Evolutionary conservation across 2,888 invertebrate genomes (phyloP), one percentile per base, ranked within the genome.

Genomic region (Cheilosia vernalis): DNA sequence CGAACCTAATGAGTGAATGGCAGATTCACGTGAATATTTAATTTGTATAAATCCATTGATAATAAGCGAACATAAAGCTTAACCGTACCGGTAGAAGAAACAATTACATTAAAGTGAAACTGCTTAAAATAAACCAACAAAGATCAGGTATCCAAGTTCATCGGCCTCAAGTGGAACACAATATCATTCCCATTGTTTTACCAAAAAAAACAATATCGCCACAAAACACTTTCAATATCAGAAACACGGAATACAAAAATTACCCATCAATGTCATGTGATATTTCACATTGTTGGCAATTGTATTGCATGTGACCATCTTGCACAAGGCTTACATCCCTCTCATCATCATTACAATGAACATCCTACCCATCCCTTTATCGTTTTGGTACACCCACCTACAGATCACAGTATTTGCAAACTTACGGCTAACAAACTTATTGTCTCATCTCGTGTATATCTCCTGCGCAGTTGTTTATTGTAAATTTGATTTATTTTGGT

Each of bases 401-500:
- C 27, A 55, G 19, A 7, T 49, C 56, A 33, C 30, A 19, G 19
- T 24, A 30, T 30, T 53, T 66, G 58, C 76, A 58, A 56, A 49
- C 24, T 15, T 66, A 40, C 58, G 58, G 76, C 66, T 76, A 76
- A 67, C 49, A 67, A 66, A 60, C 30, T 66, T 60, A 67, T 33
- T 76, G 67, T 66, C 30, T 53, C 60, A 76, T 66, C 58, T 76
- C 51, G 76, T 76, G 30, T 56, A 24, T 60, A 74, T 49, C 15
- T 53, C 53, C 47, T 47, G 53, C 47, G 17, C 13, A 15, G 5
- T 51, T 21, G 9, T 51, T 47, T 37, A n/a, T 73, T 56, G 67
- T 79, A 49, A 58, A 67, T 70, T 67, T 60, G 33, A 33, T 61
- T 67, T 73, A 44, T 69, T 73, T 83, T 83, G 66, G 49, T 49